Conservation (phyloP, 1,140 invertebrate species). For the Pogonognathellus flavescens region DNA sequence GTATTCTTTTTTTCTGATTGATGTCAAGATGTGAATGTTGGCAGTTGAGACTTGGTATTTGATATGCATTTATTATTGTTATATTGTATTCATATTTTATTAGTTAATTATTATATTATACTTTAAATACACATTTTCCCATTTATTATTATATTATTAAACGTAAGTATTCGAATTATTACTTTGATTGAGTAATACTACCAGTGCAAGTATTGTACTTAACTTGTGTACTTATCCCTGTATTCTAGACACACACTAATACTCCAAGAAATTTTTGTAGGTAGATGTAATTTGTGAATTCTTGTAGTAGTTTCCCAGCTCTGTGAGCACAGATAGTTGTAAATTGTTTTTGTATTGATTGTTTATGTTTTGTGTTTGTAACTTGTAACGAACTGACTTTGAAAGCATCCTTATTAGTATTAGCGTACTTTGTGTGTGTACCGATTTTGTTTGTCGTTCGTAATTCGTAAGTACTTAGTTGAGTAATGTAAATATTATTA, state of each 20-base stretch:
- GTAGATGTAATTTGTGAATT: neutral
- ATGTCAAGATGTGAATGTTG: slow-evolving; percentile 40
- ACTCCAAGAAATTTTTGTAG: neutral
- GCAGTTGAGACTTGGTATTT: slow-evolving; percentile 19
- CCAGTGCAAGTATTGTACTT: neutral
- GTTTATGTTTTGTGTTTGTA: neutral
- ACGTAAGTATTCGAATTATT: neutral
- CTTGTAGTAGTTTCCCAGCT: neutral
- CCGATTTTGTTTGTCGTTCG: neutral
- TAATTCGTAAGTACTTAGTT: neutral
- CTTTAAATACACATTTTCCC: neutral
- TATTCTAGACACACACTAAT: neutral
- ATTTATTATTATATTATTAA: neutral
- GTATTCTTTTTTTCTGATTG: neutral
- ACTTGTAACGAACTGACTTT: neutral
- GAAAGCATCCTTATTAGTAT: neutral
- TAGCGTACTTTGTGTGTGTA: neutral
- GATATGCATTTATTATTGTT: neutral
- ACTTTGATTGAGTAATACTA: neutral
- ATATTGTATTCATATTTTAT: slow-evolving; percentile 10
- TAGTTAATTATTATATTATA: too few species aligned
- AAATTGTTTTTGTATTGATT: neutral
- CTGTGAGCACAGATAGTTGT: neutral
- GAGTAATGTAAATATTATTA: neutral
- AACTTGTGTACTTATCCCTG: neutral